Evolutionary conservation across 2,113 vertebrate species (phyloP).

Genomic region (Ptychochromis oligacanthus): DNA sequence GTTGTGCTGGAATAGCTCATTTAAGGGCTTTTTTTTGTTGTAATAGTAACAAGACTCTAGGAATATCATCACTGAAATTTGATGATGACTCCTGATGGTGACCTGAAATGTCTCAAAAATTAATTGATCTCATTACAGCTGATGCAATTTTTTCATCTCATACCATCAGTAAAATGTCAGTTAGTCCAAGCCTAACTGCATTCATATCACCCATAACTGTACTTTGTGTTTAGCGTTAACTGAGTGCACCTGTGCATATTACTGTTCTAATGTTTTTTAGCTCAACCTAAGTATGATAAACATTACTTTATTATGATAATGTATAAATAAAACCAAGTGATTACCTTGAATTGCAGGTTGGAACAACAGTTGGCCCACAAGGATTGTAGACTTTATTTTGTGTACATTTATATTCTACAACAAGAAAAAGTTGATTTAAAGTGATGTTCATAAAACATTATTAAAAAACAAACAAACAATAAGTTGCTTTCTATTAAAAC

Average conservation of each 20-base stretch:
- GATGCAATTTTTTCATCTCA: neutral
- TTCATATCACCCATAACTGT: neutral
- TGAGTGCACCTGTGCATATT: neutral
- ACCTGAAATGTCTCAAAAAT: neutral
- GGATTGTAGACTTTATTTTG: constrained; percentile 79
- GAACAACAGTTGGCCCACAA: constrained; percentile 78
- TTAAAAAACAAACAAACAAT: neutral
- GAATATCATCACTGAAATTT: neutral
- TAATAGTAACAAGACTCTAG: too few relatives aligned
- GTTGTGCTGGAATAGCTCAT: neutral
- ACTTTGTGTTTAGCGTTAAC: neutral
- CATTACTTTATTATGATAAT: neutral
- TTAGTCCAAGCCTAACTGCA: neutral
- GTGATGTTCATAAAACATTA: neutral
- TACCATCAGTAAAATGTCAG: neutral
- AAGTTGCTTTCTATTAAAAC: neutral
- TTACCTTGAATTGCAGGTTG: constrained; percentile 85
- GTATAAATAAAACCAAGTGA: neutral
- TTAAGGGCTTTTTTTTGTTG: too few relatives aligned
- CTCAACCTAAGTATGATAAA: too few relatives aligned
- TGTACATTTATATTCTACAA: constrained; percentile 82
- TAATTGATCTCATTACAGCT: neutral
- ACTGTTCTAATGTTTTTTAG: too few relatives aligned
- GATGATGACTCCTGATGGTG: neutral
- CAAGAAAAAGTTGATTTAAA: neutral